These are phyloP conservation scores for Balearica regulorum DNA, from an alignment of 2,797 vertebrate genomes.

Conservation along the genomic window DNA sequence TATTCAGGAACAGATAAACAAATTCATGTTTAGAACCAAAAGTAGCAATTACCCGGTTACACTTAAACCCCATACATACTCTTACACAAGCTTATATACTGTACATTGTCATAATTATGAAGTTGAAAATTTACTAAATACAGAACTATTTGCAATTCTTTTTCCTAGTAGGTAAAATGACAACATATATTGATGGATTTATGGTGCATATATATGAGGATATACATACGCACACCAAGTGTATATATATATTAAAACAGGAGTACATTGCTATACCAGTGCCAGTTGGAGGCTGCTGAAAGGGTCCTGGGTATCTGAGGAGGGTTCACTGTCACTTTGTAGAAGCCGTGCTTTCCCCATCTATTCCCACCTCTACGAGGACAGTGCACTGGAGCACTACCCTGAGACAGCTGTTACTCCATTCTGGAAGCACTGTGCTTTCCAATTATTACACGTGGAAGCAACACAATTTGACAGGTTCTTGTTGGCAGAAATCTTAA, in stretches of 20 bases:
- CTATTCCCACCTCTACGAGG: background rate
- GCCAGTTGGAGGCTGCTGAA: background rate
- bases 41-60: slow-evolving; percentile 3
- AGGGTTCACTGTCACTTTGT: background rate
- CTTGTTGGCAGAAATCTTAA: background rate
- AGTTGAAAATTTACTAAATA: slow-evolving; percentile 33
- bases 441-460: background rate
- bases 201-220: background rate
- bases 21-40: slow-evolving; percentile 8
- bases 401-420: background rate
- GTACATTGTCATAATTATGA: slow-evolving; percentile 3
- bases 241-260: background rate
- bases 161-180: background rate
- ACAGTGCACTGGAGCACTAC: background rate
- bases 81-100: slow-evolving; percentile 9
- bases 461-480: background rate
- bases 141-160: slow-evolving; percentile 15
- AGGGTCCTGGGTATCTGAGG: background rate
- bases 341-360: background rate
- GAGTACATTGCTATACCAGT: background rate
- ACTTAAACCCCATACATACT: background rate
- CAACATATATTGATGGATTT: background rate
- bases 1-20: slow-evolving; percentile 39
- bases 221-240: background rate
- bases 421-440: background rate